Percentiles rank a stretch among this genome's conserved stretches.
Conservation (phyloP, 2,797 vertebrate species). For the Pangasius krempfi region DNA sequence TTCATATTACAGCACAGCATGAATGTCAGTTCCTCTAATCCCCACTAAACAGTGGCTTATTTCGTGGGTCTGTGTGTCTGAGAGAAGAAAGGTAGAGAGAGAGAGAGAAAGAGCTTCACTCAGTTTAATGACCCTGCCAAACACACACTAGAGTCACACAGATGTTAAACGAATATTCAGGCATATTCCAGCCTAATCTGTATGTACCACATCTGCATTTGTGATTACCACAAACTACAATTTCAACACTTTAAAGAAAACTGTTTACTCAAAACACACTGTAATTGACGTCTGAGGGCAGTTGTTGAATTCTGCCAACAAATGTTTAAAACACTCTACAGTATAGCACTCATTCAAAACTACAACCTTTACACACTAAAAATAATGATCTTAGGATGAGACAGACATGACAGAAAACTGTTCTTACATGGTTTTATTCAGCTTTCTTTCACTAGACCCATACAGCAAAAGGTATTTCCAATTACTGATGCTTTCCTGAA, state of each 20-base stretch:
- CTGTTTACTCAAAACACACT: not conserved
- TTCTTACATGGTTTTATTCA: not conserved
- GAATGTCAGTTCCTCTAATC: constrained; percentile 64
- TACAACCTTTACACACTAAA: not conserved
- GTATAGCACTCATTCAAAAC: not conserved
- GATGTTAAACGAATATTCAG: constrained; percentile 1
- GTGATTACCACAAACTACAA: not conserved
- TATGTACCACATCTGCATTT: not conserved
- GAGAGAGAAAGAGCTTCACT: not conserved
- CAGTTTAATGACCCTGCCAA: constrained; percentile 5
- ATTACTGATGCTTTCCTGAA: not conserved
- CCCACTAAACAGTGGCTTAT: constrained; percentile 57
- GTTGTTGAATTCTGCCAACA: not conserved
- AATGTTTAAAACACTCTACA: not conserved
- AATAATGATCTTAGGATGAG: not conserved
- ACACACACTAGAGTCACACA: not conserved
- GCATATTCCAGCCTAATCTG: not conserved
- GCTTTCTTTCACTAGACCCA: not conserved
- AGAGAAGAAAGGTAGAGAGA: constrained; percentile 16
- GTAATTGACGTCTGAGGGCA: not conserved
- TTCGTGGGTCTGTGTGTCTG: constrained; percentile 24
- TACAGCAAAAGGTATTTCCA: not conserved
- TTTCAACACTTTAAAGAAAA: not conserved
- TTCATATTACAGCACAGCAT: constrained; percentile 41
- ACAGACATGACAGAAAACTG: not conserved